phyloP scores from a whole-genome alignment of 1,140 invertebrate genomes.

The Drosophila seguyi region DNA sequence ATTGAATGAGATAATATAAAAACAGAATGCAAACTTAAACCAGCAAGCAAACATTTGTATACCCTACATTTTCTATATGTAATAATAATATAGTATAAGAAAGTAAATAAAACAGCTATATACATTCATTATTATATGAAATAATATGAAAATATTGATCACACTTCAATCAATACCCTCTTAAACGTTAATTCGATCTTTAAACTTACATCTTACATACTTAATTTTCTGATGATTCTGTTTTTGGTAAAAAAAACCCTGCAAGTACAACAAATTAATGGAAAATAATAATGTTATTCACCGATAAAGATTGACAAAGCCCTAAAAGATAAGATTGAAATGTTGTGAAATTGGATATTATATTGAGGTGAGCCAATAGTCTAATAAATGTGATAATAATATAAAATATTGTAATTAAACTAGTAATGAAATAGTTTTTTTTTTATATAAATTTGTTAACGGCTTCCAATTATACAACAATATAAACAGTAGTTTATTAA shows the following conservation, averaged over 20 bases:
- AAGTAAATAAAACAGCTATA: too few relatives aligned
- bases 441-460: neutral
- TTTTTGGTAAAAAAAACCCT: too few relatives aligned
- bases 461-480: neutral
- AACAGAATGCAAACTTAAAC: neutral
- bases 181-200: too few relatives aligned
- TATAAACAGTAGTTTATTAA: neutral
- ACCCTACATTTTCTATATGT: neutral
- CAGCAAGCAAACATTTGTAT: neutral
- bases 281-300: neutral
- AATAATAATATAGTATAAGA: too few relatives aligned
- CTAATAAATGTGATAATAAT: neutral
- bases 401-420: too few relatives aligned
- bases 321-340: neutral
- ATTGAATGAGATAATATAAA: neutral
- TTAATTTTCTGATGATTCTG: too few relatives aligned
- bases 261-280: too few relatives aligned
- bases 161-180: too few relatives aligned
- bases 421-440: neutral
- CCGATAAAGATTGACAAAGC: neutral
- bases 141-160: too few relatives aligned
- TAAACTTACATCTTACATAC: too few relatives aligned
- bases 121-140: too few relatives aligned
- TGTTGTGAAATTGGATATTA: neutral
- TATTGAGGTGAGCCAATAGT: neutral